Evolutionary conservation across 2,113 vertebrate genomes (phyloP).

Genomic region (Syrmaticus mikado): DNA sequence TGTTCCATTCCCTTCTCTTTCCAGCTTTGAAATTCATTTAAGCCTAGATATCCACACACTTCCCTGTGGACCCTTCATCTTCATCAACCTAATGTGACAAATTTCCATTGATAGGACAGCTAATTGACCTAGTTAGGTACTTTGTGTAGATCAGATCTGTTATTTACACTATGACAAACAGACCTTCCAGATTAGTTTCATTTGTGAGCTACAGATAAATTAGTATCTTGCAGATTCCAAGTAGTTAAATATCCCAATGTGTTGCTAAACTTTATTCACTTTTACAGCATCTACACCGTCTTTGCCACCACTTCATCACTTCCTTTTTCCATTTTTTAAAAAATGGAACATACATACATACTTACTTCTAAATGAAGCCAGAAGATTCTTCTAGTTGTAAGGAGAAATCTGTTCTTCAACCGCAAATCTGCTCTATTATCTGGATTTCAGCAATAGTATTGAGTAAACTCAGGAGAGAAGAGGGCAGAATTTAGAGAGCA

Average conservation of each 20-base stretch:
- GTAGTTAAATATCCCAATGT: background rate
- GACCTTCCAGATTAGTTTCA: rapidly evolving
- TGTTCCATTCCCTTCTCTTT: background rate
- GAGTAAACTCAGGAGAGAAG: background rate
- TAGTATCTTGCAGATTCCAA: background rate
- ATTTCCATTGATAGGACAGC: background rate
- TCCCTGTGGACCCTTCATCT: background rate
- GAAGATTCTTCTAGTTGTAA: background rate
- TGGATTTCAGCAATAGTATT: background rate
- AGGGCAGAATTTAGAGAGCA: background rate
- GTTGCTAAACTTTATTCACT: background rate
- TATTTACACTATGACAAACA: background rate
- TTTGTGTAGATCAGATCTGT: background rate
- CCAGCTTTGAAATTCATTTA: background rate
- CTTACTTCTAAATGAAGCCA: background rate
- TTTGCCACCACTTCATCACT: background rate
- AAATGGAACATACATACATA: background rate
- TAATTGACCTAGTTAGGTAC: background rate
- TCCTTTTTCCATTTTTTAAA: background rate
- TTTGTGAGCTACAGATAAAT: background rate
- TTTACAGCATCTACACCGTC: background rate
- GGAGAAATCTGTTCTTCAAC: background rate
- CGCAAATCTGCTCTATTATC: background rate
- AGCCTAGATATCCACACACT: background rate
- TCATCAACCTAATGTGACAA: background rate